phyloP scores from a whole-genome alignment of 1,140 invertebrate species.

The Cydia amplana region DNA sequence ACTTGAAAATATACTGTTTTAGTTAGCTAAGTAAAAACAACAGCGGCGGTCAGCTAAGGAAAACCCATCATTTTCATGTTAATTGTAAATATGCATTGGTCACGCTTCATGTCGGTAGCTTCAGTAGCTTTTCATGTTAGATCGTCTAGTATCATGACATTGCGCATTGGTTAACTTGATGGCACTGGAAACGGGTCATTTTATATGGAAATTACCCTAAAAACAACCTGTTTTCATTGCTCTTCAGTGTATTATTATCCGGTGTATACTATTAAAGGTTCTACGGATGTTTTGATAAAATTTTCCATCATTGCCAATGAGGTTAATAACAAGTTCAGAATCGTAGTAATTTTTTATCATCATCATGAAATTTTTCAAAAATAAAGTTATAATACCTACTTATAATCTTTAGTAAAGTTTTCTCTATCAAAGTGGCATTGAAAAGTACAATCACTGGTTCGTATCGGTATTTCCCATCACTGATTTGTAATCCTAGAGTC shows the following conservation, averaged over 20 bases:
- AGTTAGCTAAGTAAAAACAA: background rate
- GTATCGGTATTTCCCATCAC: too few relatives aligned
- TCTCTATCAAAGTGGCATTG: too few relatives aligned
- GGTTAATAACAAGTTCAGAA: too few relatives aligned
- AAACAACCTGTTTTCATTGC: too few relatives aligned
- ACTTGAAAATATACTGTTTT: too few relatives aligned
- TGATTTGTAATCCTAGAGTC: too few relatives aligned
- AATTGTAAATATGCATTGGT: conserved; percentile 32
- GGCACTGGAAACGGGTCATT: too few relatives aligned
- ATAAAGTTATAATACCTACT: too few relatives aligned
- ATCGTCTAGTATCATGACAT: background rate
- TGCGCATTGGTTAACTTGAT: background rate
- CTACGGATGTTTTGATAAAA: background rate
- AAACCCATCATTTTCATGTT: conserved; percentile 29
- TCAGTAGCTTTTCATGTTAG: conserved; percentile 11
- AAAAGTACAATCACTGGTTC: background rate
- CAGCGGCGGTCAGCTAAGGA: background rate
- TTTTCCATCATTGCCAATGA: background rate
- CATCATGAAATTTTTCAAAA: too few relatives aligned
- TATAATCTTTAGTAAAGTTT: too few relatives aligned
- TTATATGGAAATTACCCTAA: too few relatives aligned
- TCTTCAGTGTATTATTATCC: background rate
- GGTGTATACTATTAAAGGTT: background rate
- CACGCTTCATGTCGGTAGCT: conserved; percentile 28
- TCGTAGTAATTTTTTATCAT: too few relatives aligned